A percentile compares a stretch with the other conserved stretches of the same genome.
These are phyloP conservation scores for Galbula dea DNA, from an alignment of 2,113 vertebrate genomes.

Conservation along the genomic window DNA sequence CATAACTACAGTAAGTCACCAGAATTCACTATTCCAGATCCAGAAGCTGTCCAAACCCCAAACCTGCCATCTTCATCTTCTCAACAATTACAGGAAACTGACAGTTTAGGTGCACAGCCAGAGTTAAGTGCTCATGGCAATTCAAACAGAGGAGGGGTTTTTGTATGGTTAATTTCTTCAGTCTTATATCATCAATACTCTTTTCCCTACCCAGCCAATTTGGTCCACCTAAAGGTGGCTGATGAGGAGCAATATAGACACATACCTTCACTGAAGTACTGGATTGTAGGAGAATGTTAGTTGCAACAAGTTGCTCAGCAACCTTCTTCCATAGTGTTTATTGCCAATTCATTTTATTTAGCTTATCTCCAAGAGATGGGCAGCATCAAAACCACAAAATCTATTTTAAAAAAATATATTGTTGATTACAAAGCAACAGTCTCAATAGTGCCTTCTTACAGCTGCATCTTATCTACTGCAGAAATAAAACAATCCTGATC, in stretches of 20 bases:
- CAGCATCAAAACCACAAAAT: neutral
- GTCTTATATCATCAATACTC: neutral
- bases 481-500: neutral
- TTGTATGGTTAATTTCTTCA: neutral
- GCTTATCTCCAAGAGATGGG: neutral
- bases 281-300: neutral
- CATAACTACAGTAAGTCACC: neutral
- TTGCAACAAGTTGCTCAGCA: neutral
- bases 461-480: neutral
- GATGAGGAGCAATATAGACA: neutral
- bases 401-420: neutral
- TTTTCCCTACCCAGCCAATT: neutral
- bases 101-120: neutral
- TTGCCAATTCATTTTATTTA: neutral
- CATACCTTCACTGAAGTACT: neutral
- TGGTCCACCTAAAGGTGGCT: neutral
- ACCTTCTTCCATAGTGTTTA: conserved; percentile 15
- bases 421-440: neutral
- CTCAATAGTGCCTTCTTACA: neutral
- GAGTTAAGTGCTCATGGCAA: neutral
- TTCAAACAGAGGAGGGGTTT: neutral
- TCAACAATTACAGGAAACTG: neutral
- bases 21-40: neutral
- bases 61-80: neutral
- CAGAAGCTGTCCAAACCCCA: neutral